phyloP scores from a whole-genome alignment of 2,113 vertebrate genomes.

The Siniperca chuatsi region DNA sequence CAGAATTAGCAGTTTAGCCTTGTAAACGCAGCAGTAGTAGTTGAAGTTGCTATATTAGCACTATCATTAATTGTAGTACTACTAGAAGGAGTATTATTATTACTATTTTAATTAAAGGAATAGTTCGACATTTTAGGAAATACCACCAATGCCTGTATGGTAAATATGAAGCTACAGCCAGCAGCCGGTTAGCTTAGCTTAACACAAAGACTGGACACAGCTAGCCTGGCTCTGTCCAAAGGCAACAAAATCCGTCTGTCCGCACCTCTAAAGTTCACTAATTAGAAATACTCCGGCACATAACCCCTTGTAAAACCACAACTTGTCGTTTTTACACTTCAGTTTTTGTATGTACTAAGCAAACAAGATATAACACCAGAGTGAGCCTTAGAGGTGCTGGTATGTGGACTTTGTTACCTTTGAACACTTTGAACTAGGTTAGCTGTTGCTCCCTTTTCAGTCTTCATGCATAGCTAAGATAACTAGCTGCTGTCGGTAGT shows the following conservation, averaged over 20 bases:
- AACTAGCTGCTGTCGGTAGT: background rate
- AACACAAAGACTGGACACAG: too few species aligned
- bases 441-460: background rate
- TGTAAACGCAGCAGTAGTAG: background rate
- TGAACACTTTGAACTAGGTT: background rate
- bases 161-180: background rate
- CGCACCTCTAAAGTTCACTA: too few species aligned
- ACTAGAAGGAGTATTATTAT: too few species aligned
- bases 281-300: too few species aligned
- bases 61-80: background rate
- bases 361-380: background rate
- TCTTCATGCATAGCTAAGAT: background rate
- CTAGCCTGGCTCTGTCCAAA: too few species aligned
- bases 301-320: too few species aligned
- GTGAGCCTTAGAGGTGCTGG: background rate
- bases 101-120: background rate
- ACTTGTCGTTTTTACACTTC: too few species aligned
- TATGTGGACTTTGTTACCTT: background rate
- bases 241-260: too few species aligned
- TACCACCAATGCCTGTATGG: background rate
- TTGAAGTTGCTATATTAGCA: background rate
- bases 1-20: slow-evolving; percentile 4
- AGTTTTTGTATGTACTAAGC: too few species aligned
- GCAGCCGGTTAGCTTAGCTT: background rate
- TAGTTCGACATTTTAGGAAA: background rate